A percentile compares a stretch with the other conserved stretches of the same genome.
Conservation (phyloP, 2,888 invertebrate genomes). For the Margaritifera margaritifera region DNA sequence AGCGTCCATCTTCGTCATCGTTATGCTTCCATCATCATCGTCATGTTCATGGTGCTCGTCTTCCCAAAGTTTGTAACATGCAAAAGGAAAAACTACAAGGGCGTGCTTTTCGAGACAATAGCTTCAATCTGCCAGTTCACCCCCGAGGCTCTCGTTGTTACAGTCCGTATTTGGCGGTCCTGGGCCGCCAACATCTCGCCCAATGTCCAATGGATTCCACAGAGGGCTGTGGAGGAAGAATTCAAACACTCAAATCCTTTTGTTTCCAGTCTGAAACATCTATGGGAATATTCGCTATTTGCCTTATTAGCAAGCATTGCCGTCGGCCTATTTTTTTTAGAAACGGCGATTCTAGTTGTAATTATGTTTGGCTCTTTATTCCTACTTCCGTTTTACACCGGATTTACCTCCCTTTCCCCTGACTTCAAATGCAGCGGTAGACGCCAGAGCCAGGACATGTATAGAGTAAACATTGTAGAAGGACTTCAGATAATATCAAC, state of each 20-base stretch:
- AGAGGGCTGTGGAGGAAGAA: constrained; percentile 62
- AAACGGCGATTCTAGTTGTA: constrained; percentile 43
- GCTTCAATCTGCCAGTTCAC: constrained; percentile 65
- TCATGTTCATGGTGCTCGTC: constrained; percentile 61
- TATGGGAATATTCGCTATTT: constrained; percentile 62
- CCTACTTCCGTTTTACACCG: constrained; percentile 59
- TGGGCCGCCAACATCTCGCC: constrained; percentile 57
- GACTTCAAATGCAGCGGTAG: constrained; percentile 29
- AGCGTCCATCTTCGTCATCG: constrained; percentile 52
- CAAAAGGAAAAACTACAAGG: constrained; percentile 53
- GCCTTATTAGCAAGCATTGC: constrained; percentile 45
- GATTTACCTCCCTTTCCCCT: constrained; percentile 54
- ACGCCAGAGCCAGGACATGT: constrained; percentile 8
- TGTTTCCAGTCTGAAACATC: constrained; percentile 57
- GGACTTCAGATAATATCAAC: constrained; percentile 8
- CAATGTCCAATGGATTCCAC: constrained; percentile 63
- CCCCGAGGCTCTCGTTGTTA: constrained; percentile 63
- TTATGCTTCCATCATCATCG: constrained; percentile 57
- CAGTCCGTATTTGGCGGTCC: constrained; percentile 57
- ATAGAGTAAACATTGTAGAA: constrained; percentile 9
- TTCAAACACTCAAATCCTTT: constrained; percentile 61
- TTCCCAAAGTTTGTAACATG: constrained; percentile 64
- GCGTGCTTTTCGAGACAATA: constrained; percentile 55
- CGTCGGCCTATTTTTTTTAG: constrained; percentile 46
- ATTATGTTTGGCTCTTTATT: constrained; percentile 54